A percentile compares a stretch with the other conserved stretches of the same genome.
phyloP scores from a whole-genome alignment of 1,140 invertebrate genomes.

The Belonocnema kinseyi region DNA sequence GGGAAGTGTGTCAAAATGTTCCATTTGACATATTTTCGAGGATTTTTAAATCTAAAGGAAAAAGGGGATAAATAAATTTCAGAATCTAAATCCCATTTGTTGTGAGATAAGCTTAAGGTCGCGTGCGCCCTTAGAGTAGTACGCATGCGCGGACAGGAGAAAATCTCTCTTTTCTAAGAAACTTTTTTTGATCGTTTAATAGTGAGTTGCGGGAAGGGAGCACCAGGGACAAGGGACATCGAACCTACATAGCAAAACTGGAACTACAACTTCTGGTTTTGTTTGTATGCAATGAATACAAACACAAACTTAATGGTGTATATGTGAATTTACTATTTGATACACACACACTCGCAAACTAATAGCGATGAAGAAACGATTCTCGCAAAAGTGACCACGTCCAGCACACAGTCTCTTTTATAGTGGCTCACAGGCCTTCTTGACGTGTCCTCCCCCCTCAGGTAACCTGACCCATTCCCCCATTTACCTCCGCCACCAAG shows the following conservation, averaged over 20 bases:
- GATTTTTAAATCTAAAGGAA: too few relatives aligned
- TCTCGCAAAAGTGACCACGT: neutral
- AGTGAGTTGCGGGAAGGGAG: neutral
- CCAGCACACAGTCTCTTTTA: neutral
- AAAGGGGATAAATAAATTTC: too few relatives aligned
- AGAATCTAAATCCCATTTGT: neutral
- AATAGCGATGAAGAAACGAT: conserved; percentile 9
- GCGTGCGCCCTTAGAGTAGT: neutral
- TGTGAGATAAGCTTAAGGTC: conserved; percentile 4
- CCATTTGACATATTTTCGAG: too few relatives aligned
- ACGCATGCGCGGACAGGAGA: neutral
- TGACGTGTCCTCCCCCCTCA: neutral
- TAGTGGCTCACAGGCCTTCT: neutral
- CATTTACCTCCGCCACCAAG: too few relatives aligned
- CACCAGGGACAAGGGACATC: neutral
- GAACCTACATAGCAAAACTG: conserved; percentile 3
- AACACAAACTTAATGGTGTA: neutral
- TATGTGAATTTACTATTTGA: neutral
- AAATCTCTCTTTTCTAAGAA: neutral
- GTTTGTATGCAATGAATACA: neutral
- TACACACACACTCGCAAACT: neutral
- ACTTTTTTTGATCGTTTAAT: neutral
- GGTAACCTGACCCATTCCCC: too few relatives aligned
- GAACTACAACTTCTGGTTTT: neutral
- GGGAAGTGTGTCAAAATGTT: too few relatives aligned